A percentile compares a stretch with the other conserved stretches of the same genome.
phyloP scores from a whole-genome alignment of 2,888 invertebrate species.

The Cylloceria caligata region DNA sequence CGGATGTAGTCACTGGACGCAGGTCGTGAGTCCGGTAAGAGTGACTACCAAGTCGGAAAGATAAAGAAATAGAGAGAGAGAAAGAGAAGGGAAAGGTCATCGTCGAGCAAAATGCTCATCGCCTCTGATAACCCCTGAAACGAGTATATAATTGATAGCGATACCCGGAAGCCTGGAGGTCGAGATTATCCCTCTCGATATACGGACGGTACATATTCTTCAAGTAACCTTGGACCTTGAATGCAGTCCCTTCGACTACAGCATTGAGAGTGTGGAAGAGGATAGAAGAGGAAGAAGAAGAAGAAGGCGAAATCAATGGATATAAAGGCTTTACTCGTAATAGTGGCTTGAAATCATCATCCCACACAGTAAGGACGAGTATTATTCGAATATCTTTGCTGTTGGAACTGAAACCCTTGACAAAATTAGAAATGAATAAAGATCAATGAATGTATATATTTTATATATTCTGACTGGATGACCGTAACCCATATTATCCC shows the following conservation, averaged over 20 bases:
- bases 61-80: not conserved
- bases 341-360: slow-evolving; percentile 2
- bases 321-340: not conserved
- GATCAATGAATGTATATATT: not conserved
- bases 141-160: slow-evolving; percentile 64
- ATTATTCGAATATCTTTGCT: not conserved
- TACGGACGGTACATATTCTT: slow-evolving; percentile 66
- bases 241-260: slow-evolving; percentile 50
- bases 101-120: slow-evolving; percentile 63
- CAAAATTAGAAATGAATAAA: not conserved
- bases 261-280: slow-evolving; percentile 49
- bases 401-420: not conserved
- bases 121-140: slow-evolving; percentile 61
- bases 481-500: too few relatives aligned
- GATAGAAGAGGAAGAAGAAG: slow-evolving; percentile 17
- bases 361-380: slow-evolving; percentile 1
- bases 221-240: slow-evolving; percentile 64
- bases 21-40: slow-evolving; percentile 18
- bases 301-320: not conserved
- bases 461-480: not conserved
- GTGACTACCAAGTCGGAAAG: slow-evolving; percentile 11
- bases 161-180: slow-evolving; percentile 64
- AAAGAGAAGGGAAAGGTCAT: slow-evolving; percentile 41
- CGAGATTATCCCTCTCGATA: slow-evolving; percentile 66
- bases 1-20: slow-evolving; percentile 39